Conservation (phyloP, 1,140 invertebrate species). For the Drepana arcuata region DNA sequence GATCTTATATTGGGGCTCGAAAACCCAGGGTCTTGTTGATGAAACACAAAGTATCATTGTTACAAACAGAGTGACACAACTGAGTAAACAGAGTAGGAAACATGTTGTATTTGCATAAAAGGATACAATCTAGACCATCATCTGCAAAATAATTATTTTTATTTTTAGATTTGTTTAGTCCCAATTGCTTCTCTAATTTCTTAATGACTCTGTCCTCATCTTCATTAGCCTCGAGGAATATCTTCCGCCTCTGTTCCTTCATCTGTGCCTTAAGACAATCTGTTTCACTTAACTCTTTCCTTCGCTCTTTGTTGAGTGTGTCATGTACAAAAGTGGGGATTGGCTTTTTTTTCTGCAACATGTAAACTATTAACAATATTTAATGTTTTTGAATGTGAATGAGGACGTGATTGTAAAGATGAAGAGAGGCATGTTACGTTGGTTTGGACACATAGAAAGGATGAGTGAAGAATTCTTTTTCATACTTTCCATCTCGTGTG, state of each 20-base stretch:
- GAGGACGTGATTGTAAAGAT: too few relatives aligned
- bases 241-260: slow-evolving; percentile 72
- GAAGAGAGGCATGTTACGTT: too few relatives aligned
- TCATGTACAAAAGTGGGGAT: slow-evolving; percentile 30
- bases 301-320: slow-evolving; percentile 32
- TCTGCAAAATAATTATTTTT: slow-evolving; percentile 83
- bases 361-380: slow-evolving; percentile 1
- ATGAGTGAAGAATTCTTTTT: too few relatives aligned
- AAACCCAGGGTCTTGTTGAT: too few relatives aligned
- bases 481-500: too few relatives aligned
- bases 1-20: too few relatives aligned
- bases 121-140: slow-evolving; percentile 92
- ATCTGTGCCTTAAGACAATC: slow-evolving; percentile 42
- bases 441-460: too few relatives aligned
- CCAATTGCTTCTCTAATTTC: slow-evolving; percentile 87
- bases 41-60: too few relatives aligned
- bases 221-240: slow-evolving; percentile 79
- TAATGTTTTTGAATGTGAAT: not conserved
- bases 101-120: too few relatives aligned
- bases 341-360: slow-evolving; percentile 36
- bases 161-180: slow-evolving; percentile 84
- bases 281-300: slow-evolving; percentile 42
- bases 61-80: too few relatives aligned
- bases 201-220: slow-evolving; percentile 87
- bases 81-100: too few relatives aligned